phyloP scores from a whole-genome alignment of 1,140 invertebrate species.

The Megalopta genalis region DNA sequence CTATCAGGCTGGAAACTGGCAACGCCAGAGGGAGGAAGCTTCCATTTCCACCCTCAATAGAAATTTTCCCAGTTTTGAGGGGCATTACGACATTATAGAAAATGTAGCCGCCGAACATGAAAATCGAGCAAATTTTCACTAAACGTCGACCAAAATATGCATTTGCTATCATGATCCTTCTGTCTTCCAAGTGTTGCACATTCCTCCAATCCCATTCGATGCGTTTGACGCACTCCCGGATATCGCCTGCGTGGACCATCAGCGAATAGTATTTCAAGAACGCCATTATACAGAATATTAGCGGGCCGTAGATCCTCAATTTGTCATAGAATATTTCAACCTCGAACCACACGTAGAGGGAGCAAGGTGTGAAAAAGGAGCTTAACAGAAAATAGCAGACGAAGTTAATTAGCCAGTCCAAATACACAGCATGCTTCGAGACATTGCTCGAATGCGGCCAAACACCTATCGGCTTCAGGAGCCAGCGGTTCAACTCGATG shows the following conservation, averaged over 20 bases:
- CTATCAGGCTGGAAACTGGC: slow-evolving; percentile 49
- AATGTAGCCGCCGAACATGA: slow-evolving; percentile 35
- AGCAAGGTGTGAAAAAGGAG: neutral
- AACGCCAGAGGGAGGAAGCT: slow-evolving; percentile 49
- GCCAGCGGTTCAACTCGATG: slow-evolving; percentile 17
- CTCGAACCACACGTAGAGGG: slow-evolving; percentile 8
- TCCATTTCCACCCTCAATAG: neutral
- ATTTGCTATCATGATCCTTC: slow-evolving; percentile 32
- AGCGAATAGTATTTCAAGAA: slow-evolving; percentile 63
- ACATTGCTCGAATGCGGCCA: slow-evolving; percentile 9
- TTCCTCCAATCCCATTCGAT: slow-evolving; percentile 66
- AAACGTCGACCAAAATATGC: slow-evolving; percentile 30
- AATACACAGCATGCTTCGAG: neutral
- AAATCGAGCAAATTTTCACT: neutral
- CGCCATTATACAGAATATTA: slow-evolving; percentile 65
- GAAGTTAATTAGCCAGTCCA: neutral
- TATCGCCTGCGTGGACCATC: slow-evolving; percentile 42
- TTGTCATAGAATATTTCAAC: slow-evolving; percentile 41
- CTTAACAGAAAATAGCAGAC: slow-evolving; percentile 7
- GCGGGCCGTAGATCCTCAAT: slow-evolving; percentile 62
- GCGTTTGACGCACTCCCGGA: slow-evolving; percentile 59
- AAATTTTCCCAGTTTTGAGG: neutral
- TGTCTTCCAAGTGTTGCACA: slow-evolving; percentile 5
- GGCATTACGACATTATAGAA: slow-evolving; percentile 37
- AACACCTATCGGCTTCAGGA: slow-evolving; percentile 21